A percentile compares a stretch with the other conserved stretches of the same genome.
These are phyloP conservation scores for Semnornis frantzii DNA, from an alignment of 2,113 vertebrate genomes.

Conservation along the genomic window DNA sequence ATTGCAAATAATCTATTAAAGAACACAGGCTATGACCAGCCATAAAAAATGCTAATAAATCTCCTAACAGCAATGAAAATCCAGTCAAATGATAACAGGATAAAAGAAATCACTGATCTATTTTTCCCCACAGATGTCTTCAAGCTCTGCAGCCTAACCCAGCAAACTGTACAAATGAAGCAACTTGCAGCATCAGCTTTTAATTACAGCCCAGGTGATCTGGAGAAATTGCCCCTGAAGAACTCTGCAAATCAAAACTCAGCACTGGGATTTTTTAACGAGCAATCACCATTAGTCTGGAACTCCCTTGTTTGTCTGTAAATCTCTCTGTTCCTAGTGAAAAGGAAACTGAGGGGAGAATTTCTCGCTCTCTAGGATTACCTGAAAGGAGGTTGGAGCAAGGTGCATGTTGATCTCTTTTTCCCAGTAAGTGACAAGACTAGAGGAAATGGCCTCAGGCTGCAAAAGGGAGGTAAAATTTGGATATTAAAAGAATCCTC, in stretches of 20 bases:
- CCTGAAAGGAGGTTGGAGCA: too few species aligned
- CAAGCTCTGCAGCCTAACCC: neutral
- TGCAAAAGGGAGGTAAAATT: too few species aligned
- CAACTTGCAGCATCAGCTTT: neutral
- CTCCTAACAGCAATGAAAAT: slow-evolving; percentile 29
- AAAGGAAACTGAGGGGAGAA: too few species aligned
- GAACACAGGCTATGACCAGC: slow-evolving; percentile 37
- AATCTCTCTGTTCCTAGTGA: too few species aligned
- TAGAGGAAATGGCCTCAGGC: too few species aligned
- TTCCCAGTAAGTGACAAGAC: too few species aligned
- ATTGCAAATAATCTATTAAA: slow-evolving; percentile 64
- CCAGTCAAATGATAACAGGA: neutral
- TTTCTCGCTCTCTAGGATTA: too few species aligned
- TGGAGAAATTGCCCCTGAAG: neutral
- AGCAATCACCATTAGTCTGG: fast-evolving
- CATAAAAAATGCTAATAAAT: slow-evolving; percentile 60
- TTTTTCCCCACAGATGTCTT: neutral
- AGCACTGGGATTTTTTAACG: neutral
- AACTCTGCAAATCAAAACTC: neutral
- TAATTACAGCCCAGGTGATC: neutral
- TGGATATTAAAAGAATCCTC: too few species aligned
- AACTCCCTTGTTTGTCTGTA: neutral
- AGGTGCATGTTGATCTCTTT: too few species aligned
- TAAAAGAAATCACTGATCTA: neutral
- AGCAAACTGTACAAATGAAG: neutral